Percentiles rank a stretch among this genome's conserved stretches.
phyloP scores from a whole-genome alignment of 1,140 invertebrate species.

The Reticulitermes speratus region DNA sequence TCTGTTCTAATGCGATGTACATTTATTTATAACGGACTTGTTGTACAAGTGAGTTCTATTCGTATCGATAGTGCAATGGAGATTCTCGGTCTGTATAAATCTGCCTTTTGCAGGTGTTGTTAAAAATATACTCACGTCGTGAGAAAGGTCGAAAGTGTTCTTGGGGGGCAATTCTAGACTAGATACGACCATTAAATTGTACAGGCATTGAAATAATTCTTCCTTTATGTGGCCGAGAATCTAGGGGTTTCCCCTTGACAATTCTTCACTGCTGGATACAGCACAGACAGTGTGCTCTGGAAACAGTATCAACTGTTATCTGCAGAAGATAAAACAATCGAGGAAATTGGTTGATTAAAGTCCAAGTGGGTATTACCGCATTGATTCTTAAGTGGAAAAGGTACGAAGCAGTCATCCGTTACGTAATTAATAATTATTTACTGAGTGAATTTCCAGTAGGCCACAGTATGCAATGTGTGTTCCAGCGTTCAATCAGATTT shows the following conservation, averaged over 20 bases:
- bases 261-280: background rate
- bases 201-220: background rate
- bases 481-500: background rate
- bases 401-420: background rate
- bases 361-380: background rate
- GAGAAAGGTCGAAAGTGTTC: slow-evolving; percentile 12
- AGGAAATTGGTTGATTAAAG: background rate
- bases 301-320: background rate
- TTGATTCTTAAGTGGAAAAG: background rate
- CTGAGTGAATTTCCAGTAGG: background rate
- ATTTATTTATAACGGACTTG: background rate
- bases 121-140: background rate
- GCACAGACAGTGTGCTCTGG: background rate
- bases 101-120: background rate
- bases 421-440: background rate
- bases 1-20: background rate
- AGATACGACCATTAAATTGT: background rate
- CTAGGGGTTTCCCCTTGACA: background rate
- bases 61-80: background rate
- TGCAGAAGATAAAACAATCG: background rate
- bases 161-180: background rate
- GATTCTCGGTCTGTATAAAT: background rate
- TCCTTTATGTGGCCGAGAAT: slow-evolving; percentile 6
- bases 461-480: background rate
- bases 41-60: background rate